A percentile compares a stretch with the other conserved stretches of the same genome.
phyloP scores from a whole-genome alignment of 1,140 invertebrate species.

The Armadillidium nasatum region DNA sequence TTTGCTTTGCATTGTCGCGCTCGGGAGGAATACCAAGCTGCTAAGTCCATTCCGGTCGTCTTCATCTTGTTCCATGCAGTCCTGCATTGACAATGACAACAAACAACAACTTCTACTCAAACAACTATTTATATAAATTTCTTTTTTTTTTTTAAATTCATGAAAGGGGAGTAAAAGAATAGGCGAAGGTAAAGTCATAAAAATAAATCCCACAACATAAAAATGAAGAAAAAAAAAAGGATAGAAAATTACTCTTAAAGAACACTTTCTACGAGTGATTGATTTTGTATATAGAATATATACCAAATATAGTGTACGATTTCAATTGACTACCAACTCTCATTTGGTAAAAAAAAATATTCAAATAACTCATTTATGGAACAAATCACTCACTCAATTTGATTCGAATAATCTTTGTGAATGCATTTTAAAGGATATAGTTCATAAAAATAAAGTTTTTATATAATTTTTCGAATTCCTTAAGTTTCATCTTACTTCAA shows the following conservation, averaged over 20 bases:
- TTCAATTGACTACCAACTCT: no score
- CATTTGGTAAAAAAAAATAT: no score
- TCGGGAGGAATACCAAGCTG: background rate
- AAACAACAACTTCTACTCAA: background rate
- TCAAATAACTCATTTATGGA: no score
- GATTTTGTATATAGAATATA: no score
- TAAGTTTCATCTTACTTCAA: no score
- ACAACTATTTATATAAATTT: background rate
- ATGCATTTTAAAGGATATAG: no score
- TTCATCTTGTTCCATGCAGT: background rate
- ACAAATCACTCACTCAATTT: no score
- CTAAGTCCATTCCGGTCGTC: background rate
- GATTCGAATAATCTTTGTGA: no score
- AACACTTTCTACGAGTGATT: background rate
- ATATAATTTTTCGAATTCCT: no score
- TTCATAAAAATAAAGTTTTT: no score
- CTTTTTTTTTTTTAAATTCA: background rate
- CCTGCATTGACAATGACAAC: background rate
- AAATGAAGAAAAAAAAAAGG: background rate
- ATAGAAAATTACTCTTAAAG: background rate
- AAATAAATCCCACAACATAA: background rate
- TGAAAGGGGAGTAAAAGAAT: background rate
- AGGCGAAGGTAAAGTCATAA: background rate
- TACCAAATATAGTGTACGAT: no score
- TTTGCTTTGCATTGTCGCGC: background rate